Evolutionary conservation across 1,140 invertebrate genomes (phyloP).

Genomic region (Drosophila setifemur): DNA sequence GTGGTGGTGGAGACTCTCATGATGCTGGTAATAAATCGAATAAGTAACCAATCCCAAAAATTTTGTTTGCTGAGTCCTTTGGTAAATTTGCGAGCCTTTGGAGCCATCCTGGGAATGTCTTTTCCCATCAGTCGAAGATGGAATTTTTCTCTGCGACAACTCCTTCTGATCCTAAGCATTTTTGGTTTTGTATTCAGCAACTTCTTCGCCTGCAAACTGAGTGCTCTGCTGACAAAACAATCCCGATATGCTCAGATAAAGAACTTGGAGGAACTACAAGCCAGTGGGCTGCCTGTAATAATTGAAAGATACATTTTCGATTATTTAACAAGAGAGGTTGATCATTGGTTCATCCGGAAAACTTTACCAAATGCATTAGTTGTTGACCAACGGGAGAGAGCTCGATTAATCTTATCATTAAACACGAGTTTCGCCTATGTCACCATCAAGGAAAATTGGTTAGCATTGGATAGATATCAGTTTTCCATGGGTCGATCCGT

Average conservation of each 20-base stretch:
- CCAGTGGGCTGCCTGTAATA: slow-evolving; percentile 10
- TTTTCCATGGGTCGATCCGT: background rate
- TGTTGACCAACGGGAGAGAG: background rate
- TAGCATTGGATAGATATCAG: background rate
- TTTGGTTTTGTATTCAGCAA: no score
- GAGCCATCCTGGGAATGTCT: no score
- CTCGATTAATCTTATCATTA: background rate
- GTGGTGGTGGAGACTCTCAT: no score
- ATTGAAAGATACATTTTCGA: background rate
- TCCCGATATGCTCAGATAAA: no score
- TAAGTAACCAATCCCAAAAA: no score
- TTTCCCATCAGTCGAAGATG: no score
- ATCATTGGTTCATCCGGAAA: background rate
- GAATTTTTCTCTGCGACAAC: no score
- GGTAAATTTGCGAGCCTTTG: slow-evolving; percentile 21
- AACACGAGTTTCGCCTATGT: slow-evolving; percentile 7
- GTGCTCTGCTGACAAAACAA: no score
- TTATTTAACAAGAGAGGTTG: background rate
- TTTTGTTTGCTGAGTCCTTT: slow-evolving; percentile 37
- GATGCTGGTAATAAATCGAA: no score
- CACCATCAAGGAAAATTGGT: background rate
- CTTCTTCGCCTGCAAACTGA: no score
- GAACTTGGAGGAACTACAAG: no score
- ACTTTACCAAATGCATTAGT: background rate
- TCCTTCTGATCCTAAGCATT: no score